Conservation (phyloP, 2,797 vertebrate genomes). For the Pangasius mekongensis region DNA sequence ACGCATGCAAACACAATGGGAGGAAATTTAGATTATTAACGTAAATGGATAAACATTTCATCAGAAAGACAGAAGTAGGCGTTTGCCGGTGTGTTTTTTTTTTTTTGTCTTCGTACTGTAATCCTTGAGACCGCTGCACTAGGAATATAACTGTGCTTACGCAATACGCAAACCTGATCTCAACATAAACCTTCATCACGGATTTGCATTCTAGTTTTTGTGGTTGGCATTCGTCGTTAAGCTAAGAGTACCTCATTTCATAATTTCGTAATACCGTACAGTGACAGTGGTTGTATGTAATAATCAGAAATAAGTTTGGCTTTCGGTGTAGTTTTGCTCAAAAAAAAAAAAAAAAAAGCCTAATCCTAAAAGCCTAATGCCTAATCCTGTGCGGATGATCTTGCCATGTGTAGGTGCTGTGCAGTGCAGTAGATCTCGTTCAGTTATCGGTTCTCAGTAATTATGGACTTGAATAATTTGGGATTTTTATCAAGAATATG, state of each 20-base stretch:
- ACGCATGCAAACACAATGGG: neutral
- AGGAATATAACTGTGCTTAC: neutral
- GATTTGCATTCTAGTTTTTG: neutral
- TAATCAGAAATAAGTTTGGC: neutral
- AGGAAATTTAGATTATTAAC: neutral
- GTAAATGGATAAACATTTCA: neutral
- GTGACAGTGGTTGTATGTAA: neutral
- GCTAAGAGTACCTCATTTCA: too few species aligned
- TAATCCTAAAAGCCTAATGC: too few species aligned
- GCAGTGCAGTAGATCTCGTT: neutral
- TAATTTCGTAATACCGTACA: neutral
- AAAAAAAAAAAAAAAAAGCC: neutral
- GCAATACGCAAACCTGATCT: neutral
- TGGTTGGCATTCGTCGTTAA: neutral
- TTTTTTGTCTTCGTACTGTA: conserved; percentile 1
- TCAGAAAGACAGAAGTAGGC: neutral
- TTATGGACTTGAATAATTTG: neutral
- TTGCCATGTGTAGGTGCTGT: neutral
- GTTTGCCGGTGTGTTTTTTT: neutral
- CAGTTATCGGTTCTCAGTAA: neutral
- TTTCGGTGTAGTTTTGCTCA: neutral
- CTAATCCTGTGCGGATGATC: neutral
- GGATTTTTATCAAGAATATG: neutral
- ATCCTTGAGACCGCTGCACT: neutral
- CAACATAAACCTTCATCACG: neutral